Evolutionary conservation across 1,140 invertebrate species (phyloP).

Genomic region (Drosophila pseudoobscura): DNA sequence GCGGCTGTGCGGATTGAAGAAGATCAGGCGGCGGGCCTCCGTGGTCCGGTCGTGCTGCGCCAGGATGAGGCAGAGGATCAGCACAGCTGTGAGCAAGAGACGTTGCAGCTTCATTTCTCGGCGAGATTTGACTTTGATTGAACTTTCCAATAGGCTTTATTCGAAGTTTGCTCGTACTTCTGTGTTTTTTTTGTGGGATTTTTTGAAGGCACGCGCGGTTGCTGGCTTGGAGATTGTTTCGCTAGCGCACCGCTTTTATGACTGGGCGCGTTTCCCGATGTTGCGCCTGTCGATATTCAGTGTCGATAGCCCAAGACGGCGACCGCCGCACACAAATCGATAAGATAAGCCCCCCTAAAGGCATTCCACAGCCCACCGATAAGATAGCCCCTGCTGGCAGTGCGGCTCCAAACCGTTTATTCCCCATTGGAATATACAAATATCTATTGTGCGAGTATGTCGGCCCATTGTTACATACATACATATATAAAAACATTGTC

Average conservation of each 20-base stretch:
- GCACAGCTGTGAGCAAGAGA: constrained; percentile 31
- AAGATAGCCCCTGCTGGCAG: constrained; percentile 24
- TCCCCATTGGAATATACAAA: constrained; percentile 7
- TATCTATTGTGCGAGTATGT: not conserved
- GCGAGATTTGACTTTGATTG: too few relatives aligned
- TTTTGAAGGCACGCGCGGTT: constrained; percentile 12
- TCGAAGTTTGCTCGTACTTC: not conserved
- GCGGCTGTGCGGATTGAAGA: constrained; percentile 53
- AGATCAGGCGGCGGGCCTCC: constrained; percentile 57
- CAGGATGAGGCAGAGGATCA: constrained; percentile 40
- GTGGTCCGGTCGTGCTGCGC: constrained; percentile 26
- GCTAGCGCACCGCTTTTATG: constrained; percentile 46
- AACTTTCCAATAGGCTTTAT: too few relatives aligned
- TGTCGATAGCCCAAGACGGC: constrained; percentile 41
- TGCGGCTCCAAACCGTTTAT: not conserved
- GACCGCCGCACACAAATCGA: constrained; percentile 31
- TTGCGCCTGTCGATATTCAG: constrained; percentile 55
- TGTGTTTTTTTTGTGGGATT: not conserved
- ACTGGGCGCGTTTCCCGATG: constrained; percentile 41
- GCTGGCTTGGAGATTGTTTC: not conserved
- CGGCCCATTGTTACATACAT: too few relatives aligned
- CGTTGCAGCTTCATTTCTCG: constrained; percentile 48
- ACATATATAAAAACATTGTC: too few relatives aligned
- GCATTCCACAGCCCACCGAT: constrained; percentile 44
- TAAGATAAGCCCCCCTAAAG: constrained; percentile 45